These are phyloP conservation scores for Pseudochromis fuscus DNA, from an alignment of 2,797 vertebrate species.

Conservation along the genomic window DNA sequence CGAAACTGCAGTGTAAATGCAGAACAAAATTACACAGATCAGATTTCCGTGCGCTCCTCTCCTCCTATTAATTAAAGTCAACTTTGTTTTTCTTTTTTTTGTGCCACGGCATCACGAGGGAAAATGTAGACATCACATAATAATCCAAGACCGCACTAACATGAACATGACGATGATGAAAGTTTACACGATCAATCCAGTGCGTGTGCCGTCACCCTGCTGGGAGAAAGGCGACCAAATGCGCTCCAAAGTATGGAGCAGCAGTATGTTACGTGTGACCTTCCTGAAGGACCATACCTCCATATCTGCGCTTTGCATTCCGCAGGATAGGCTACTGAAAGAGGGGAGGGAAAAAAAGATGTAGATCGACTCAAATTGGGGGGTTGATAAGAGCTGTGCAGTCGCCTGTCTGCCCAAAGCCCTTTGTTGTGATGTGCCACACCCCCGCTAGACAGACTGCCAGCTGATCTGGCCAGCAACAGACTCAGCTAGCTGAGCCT, in stretches of 20 bases:
- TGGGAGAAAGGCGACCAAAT: constrained; percentile 2
- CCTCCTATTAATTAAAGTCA: neutral
- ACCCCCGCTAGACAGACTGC: constrained; percentile 87
- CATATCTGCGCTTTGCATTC: constrained; percentile 65
- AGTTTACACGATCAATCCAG: constrained; percentile 57
- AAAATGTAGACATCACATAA: constrained; percentile 1
- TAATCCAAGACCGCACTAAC: constrained; percentile 12
- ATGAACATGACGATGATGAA: too few species aligned
- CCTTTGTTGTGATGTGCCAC: constrained; percentile 91
- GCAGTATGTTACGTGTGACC: constrained; percentile 36
- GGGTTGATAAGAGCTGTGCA: constrained; percentile 79
- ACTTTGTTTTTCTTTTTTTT: constrained; percentile 3
- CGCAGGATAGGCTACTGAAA: constrained; percentile 42
- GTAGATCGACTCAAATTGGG: constrained; percentile 69
- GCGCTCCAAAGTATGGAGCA: constrained; percentile 42
- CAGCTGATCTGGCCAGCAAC: constrained; percentile 93
- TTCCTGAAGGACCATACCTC: constrained; percentile 58
- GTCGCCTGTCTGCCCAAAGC: constrained; percentile 83
- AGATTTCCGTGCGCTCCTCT: constrained; percentile 5
- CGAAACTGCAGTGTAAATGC: constrained; percentile 58
- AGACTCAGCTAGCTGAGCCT: constrained; percentile 89
- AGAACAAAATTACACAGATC: constrained; percentile 25
- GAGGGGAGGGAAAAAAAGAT: constrained; percentile 23
- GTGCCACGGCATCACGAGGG: neutral
- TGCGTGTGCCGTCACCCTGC: constrained; percentile 36